Evolutionary conservation across 2,888 invertebrate genomes (phyloP), one percentile per base, ranked within the genome.

Genomic region (Scaptodrosophila latifasciaeformis): DNA sequence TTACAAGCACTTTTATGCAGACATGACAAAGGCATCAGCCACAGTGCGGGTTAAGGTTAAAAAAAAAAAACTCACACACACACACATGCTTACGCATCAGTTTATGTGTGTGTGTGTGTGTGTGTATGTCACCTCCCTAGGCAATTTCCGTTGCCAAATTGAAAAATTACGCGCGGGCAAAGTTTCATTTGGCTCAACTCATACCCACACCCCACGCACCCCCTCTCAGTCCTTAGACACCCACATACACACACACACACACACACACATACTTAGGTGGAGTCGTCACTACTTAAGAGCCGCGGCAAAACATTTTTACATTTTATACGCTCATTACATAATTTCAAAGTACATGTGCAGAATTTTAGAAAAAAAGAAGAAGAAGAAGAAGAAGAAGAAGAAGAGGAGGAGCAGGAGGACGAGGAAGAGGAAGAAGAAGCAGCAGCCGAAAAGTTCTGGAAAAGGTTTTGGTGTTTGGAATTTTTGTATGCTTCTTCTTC

Each of bases 141-240:
- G 84, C 83, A 83, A 84, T 83, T 84, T 83, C 83, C 84, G 84
- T 74, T 82, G 84, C 81, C 82, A 83, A 83, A 83, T 83, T 83
- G 83, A 83, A 83, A 83, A 84, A 84, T 83, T 82, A 82, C 83
- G 77, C 79, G 67, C 71, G 79, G 65, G 71, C 65, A 74, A 80
- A 74, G 81, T 74, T 74, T 80, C 54, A 51, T 57, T 66, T n/a
- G n/a, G n/a, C 52, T 51, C 59, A 62, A 55, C 59, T 62, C 48
- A 15, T 57, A 31, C 43, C 60, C 53, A 60, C n/a, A 40, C 18
- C 46, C 37, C 17, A 2, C 18, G 29, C 34, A 7, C 17, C 7
- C 35, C 34, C 13, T 2, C 47, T 0, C 10, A 37, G 10, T 13
- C 18, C 24, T 19, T 19, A 12, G 5, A 24, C 42, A 13, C 18